Evolutionary conservation across 2,113 vertebrate genomes (phyloP), one percentile per base, ranked within the genome.

Genomic region (Percina caprodes): DNA sequence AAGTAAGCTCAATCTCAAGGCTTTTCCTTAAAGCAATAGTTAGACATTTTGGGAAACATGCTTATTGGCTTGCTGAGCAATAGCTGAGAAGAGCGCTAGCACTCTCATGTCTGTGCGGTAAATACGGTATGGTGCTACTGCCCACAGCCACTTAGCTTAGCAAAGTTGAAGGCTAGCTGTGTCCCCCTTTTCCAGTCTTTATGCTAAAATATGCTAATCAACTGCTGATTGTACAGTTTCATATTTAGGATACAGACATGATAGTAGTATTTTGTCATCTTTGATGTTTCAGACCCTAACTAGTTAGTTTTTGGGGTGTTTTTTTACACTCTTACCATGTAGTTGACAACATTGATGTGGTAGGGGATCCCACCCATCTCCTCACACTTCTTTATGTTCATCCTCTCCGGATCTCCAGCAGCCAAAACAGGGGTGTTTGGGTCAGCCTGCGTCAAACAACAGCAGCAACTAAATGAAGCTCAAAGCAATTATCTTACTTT

Each of bases 321-420:
- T 39, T 19, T 35, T 9, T 18, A 23, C 60, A 23, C 51, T 33
- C 82, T 83, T 85, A 95, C 95, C 94, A 96, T 95, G 81, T 91
- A 83, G 26, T 93, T 87, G 71, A 96, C 88, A 0, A 96, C 94
- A 18, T 88, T 95, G 26, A 96, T 74, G 80, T 95, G 91, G 69
- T 96, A 96, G 0, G 94, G 85, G 55, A 95, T 96, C 24, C 94
- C 95, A 0, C 93, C 94, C 74, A 94, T 35, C 19, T 89, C 74
- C 1, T 91, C 78, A 71, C 95, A 96, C 48, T 74, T 90, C 76
- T 91, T 83, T 7, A 93, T 85, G 80, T 94, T 89, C 10, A 39
- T 75, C 69, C 90, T 92, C 84, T 96, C 95, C 16, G 93, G 93
- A 83, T 96, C 95, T 92, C 95, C 95, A 15, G 95, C 88, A 18